Conservation (phyloP, 2,113 vertebrate species). For the Narcine bancroftii region DNA sequence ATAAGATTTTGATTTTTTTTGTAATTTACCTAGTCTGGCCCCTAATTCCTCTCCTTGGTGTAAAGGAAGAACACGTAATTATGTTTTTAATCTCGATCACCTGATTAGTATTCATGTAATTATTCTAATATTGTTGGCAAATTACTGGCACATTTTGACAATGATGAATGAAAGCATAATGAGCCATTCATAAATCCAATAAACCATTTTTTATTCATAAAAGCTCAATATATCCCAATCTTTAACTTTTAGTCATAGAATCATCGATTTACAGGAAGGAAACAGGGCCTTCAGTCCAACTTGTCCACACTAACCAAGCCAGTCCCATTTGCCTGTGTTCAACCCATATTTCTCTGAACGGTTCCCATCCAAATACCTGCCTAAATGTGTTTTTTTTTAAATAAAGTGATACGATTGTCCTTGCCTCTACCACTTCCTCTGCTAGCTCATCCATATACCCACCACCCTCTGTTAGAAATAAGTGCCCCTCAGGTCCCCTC, state of each 20-base stretch:
- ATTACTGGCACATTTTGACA: not conserved
- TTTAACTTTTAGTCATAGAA: slow-evolving; percentile 8
- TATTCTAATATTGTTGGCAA: not conserved
- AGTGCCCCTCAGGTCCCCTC: too few species aligned
- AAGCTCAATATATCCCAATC: not conserved
- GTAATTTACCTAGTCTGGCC: not conserved
- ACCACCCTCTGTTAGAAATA: too few species aligned
- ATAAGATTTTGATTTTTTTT: not conserved
- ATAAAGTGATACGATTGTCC: too few species aligned
- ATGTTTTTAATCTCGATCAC: not conserved
- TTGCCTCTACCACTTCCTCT: too few species aligned
- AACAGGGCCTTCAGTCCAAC: too few species aligned
- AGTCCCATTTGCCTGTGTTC: too few species aligned
- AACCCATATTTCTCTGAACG: too few species aligned
- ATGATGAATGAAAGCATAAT: slow-evolving; percentile 17
- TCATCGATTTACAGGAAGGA: too few species aligned
- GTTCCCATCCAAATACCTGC: too few species aligned
- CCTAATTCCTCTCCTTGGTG: not conserved
- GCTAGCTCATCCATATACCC: too few species aligned
- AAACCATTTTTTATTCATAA: not conserved
- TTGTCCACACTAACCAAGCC: too few species aligned
- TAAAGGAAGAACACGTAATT: not conserved
- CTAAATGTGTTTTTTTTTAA: too few species aligned
- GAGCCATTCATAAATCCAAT: not conserved
- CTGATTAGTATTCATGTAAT: not conserved